Conservation (phyloP, 2,888 invertebrate species). For the Orthonevra nobilis region DNA sequence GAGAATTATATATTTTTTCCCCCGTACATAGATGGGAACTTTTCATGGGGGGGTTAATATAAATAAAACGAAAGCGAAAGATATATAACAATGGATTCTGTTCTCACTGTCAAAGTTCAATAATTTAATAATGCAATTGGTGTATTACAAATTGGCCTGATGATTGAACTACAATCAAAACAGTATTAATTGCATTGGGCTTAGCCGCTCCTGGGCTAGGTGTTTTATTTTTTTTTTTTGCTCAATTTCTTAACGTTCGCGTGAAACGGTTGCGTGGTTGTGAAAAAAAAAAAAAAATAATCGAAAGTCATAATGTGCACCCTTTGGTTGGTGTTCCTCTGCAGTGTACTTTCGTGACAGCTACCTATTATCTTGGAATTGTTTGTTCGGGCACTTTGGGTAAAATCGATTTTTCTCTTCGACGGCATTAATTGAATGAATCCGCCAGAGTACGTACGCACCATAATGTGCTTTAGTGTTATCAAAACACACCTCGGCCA, state of each 20-base stretch:
- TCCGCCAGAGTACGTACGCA: conserved; percentile 40
- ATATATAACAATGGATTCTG: conserved; percentile 6
- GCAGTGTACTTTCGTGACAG: conserved; percentile 42
- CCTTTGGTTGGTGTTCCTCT: conserved; percentile 2
- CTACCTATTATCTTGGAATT: conserved; percentile 27
- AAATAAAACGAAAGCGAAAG: too few species aligned
- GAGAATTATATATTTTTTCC: too few species aligned
- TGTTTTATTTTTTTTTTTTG: not conserved
- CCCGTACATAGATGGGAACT: too few species aligned
- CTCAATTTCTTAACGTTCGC: not conserved
- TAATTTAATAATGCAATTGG: conserved; percentile 55
- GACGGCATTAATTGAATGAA: conserved; percentile 51
- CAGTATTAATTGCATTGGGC: not conserved
- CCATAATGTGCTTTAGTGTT: conserved; percentile 29
- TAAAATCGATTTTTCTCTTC: conserved; percentile 65
- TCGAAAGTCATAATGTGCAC: conserved; percentile 5
- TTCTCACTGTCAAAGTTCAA: conserved; percentile 49
- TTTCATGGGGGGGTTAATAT: too few species aligned
- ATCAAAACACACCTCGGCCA: conserved; percentile 10
- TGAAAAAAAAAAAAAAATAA: conserved; percentile 1
- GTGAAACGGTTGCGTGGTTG: conserved; percentile 4
- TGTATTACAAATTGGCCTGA: conserved; percentile 15
- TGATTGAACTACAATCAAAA: conserved; percentile 34
- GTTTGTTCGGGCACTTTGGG: conserved; percentile 40
- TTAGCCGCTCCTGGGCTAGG: not conserved